Percentiles rank a stretch among this genome's conserved stretches.
Evolutionary conservation across 1,140 invertebrate genomes (phyloP).

Genomic region (Dreissena rostriformis): DNA sequence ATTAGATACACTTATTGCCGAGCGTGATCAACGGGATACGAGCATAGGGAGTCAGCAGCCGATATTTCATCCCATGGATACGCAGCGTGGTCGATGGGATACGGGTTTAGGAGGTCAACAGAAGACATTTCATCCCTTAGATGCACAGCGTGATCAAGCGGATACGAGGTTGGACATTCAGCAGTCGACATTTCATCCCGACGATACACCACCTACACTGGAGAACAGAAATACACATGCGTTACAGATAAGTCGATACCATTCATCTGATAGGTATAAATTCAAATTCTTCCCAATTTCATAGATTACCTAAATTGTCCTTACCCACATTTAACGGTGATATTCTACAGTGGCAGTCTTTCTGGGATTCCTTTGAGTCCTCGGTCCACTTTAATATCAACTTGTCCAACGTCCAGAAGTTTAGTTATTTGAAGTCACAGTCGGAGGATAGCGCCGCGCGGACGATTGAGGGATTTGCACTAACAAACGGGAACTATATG

Average conservation of each 20-base stretch:
- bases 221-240: too few species aligned
- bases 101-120: not conserved
- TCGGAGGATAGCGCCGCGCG: constrained; percentile 20
- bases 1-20: too few species aligned
- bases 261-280: too few species aligned
- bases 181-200: not conserved
- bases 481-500: constrained; percentile 44
- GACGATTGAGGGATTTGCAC: constrained; percentile 39
- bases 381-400: constrained; percentile 33
- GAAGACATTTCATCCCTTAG: not conserved
- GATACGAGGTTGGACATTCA: not conserved
- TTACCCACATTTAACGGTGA: constrained; percentile 42
- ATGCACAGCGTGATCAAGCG: not conserved
- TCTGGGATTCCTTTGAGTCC: constrained; percentile 47
- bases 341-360: constrained; percentile 49
- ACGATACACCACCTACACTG: not conserved
- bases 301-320: constrained; percentile 45
- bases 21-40: too few species aligned
- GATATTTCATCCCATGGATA: too few species aligned
- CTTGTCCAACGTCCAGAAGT: constrained; percentile 41
- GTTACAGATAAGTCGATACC: too few species aligned
- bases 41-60: too few species aligned
- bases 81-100: not conserved
- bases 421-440: constrained; percentile 47
- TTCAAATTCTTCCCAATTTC: constrained; percentile 12